Conservation (phyloP, 2,888 invertebrate species). For the Atrina japonica region DNA sequence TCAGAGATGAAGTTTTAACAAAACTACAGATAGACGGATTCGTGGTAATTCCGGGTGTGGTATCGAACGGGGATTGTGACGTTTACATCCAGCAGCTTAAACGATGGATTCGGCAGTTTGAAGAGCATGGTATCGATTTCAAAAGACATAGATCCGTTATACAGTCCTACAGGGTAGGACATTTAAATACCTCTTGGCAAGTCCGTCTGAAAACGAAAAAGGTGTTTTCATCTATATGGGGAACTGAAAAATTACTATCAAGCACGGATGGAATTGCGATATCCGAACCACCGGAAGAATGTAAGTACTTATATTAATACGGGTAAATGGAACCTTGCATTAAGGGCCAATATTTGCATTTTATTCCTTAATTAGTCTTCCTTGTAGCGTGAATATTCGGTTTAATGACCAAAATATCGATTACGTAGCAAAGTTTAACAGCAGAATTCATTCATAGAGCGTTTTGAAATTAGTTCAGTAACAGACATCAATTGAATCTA, state of each 20-base stretch:
- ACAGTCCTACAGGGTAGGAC: conserved; percentile 47
- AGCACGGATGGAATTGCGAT: conserved; percentile 58
- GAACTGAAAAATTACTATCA: conserved; percentile 53
- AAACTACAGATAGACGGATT: conserved; percentile 15
- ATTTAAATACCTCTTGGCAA: conserved; percentile 48
- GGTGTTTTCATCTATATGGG: conserved; percentile 54
- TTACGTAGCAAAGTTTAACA: too few species aligned
- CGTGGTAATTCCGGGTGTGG: conserved; percentile 47
- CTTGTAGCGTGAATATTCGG: too few species aligned
- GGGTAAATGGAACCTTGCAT: background rate
- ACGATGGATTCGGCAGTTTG: conserved; percentile 48
- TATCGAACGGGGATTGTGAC: conserved; percentile 45
- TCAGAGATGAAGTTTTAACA: conserved; percentile 27
- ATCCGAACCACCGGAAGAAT: conserved; percentile 52
- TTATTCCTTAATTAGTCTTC: too few species aligned
- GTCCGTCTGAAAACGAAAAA: conserved; percentile 47
- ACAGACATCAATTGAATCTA: background rate
- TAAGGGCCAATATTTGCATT: too few species aligned
- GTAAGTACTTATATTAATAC: conserved; percentile 18
- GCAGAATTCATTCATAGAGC: too few species aligned
- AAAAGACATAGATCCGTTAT: conserved; percentile 39
- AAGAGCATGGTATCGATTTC: conserved; percentile 30
- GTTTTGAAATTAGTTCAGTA: too few species aligned
- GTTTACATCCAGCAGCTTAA: conserved; percentile 33
- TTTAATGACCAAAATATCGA: too few species aligned